These are phyloP conservation scores for Amphilophus citrinellus DNA, from an alignment of 2,113 vertebrate species.

Conservation along the genomic window DNA sequence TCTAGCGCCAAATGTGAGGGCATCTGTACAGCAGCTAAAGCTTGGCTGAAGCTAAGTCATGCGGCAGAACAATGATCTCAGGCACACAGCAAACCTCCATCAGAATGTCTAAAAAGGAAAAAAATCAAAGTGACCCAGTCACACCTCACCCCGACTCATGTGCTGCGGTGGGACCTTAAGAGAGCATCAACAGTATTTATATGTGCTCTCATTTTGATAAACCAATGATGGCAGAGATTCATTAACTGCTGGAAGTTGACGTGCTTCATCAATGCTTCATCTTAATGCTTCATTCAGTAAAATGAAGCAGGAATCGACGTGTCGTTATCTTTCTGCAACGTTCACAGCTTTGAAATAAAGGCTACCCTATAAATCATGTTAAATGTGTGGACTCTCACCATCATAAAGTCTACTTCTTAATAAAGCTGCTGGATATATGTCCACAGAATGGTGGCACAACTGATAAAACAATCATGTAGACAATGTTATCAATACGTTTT, in stretches of 20 bases:
- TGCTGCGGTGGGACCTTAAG: not conserved
- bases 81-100: not conserved
- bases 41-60: no score
- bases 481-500: not conserved
- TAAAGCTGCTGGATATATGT: no score
- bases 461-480: not conserved
- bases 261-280: not conserved
- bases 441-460: not conserved
- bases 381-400: not conserved
- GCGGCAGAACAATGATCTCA: no score
- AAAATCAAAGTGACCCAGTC: accelerated
- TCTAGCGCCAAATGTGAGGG: not conserved
- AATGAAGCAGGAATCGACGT: not conserved
- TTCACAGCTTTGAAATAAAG: not conserved
- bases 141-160: not conserved
- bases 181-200: not conserved
- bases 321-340: not conserved
- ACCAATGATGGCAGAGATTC: not conserved
- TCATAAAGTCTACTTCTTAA: no score
- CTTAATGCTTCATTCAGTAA: not conserved
- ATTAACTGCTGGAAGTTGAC: no score
- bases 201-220: not conserved
- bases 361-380: not conserved
- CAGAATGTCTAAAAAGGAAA: no score
- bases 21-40: not conserved